Percentiles rank a stretch among this genome's conserved stretches.
phyloP scores from a whole-genome alignment of 2,888 invertebrate genomes.

The Lissocephala sabroskyi region DNA sequence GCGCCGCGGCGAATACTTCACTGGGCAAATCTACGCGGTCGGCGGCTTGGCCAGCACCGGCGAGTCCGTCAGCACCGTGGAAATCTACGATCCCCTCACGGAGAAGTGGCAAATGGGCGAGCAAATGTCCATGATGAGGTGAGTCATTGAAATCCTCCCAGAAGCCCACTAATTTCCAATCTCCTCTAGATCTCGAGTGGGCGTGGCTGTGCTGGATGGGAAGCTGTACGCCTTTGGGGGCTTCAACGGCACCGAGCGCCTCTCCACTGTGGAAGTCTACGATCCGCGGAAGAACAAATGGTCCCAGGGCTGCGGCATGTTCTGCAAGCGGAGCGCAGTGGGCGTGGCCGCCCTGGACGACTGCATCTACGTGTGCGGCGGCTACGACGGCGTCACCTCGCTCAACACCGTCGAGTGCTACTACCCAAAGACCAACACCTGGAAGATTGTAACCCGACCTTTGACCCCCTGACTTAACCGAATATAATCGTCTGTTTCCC shows the following conservation, averaged over 20 bases:
- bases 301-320: conserved; percentile 85
- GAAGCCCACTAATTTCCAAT: conserved; percentile 1
- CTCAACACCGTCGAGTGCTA: conserved; percentile 87
- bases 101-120: conserved; percentile 84
- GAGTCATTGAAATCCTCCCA: conserved; percentile 5
- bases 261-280: conserved; percentile 89
- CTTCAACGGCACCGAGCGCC: conserved; percentile 86
- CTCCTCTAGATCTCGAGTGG: conserved; percentile 79
- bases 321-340: conserved; percentile 83
- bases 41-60: conserved; percentile 89
- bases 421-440: conserved; percentile 81
- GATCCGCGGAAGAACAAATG: conserved; percentile 82
- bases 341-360: conserved; percentile 87
- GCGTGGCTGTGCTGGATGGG: conserved; percentile 87
- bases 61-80: conserved; percentile 88
- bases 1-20: conserved; percentile 81
- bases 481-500: not conserved
- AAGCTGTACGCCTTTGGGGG: conserved; percentile 87
- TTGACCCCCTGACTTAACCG: not conserved
- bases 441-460: conserved; percentile 82
- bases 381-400: conserved; percentile 88
- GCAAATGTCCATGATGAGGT: conserved; percentile 85
- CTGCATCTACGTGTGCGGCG: conserved; percentile 87
- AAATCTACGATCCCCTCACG: conserved; percentile 83
- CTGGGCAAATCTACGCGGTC: conserved; percentile 89